Conservation (phyloP, 1,140 invertebrate genomes). For the Sinonovacula constricta region DNA sequence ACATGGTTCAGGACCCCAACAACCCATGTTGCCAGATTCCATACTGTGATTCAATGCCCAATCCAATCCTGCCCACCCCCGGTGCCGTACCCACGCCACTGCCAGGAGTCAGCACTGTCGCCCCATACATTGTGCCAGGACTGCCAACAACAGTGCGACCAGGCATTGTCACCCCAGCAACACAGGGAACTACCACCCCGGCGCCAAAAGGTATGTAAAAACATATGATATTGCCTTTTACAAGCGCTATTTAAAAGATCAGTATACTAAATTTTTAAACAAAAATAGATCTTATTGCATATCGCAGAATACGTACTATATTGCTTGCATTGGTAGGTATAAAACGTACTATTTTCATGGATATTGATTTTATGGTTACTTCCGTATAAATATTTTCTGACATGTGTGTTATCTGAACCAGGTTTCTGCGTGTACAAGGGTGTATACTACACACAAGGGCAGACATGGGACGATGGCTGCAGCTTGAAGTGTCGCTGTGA, state of each 20-base stretch:
- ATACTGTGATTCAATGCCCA: slow-evolving; percentile 47
- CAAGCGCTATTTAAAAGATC: no score
- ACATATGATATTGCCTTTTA: no score
- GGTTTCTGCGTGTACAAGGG: slow-evolving; percentile 68
- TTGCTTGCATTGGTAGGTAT: no score
- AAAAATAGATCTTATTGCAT: no score
- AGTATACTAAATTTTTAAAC: no score
- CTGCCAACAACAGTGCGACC: slow-evolving; percentile 48
- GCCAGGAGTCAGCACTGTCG: slow-evolving; percentile 43
- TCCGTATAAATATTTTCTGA: no score
- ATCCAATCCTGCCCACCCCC: slow-evolving; percentile 41
- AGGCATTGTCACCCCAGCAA: slow-evolving; percentile 41
- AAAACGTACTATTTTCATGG: no score
- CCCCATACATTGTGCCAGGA: slow-evolving; percentile 40
- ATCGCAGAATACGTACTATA: no score
- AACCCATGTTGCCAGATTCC: slow-evolving; percentile 50
- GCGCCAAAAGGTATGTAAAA: slow-evolving; percentile 40
- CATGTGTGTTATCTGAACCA: slow-evolving; percentile 29
- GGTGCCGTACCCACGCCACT: slow-evolving; percentile 13
- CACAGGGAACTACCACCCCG: slow-evolving; percentile 22
- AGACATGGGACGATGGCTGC: slow-evolving; percentile 69
- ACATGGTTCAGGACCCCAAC: slow-evolving; percentile 40
- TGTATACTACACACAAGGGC: slow-evolving; percentile 60
- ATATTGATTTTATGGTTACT: no score
- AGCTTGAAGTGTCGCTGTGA: slow-evolving; percentile 64